These are phyloP conservation scores for Brotula barbata DNA, from an alignment of 2,797 vertebrate genomes.

Conservation along the genomic window DNA sequence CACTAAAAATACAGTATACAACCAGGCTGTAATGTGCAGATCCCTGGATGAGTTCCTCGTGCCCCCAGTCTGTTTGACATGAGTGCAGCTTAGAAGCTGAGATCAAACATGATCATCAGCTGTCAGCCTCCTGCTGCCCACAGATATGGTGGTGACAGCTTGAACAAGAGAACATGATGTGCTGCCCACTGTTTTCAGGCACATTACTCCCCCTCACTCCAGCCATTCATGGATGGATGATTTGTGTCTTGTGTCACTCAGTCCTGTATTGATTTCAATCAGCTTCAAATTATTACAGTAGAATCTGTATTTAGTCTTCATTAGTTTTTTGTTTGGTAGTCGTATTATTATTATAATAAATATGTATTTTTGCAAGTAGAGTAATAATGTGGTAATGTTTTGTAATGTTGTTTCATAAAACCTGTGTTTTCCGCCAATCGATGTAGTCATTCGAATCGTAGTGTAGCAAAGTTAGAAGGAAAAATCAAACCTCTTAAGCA, in stretches of 20 bases:
- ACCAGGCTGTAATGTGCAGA: background rate
- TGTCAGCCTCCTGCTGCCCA: conserved; percentile 36
- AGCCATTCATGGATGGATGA: conserved; percentile 5
- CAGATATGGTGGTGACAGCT: conserved; percentile 22
- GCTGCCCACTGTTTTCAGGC: conserved; percentile 16
- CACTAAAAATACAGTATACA: conserved; percentile 8
- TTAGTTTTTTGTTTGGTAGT: too few species aligned
- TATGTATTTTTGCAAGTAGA: too few species aligned
- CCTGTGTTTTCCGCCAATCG: too few species aligned
- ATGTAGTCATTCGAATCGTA: too few species aligned
- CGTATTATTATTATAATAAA: too few species aligned
- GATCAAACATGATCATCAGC: conserved; percentile 35
- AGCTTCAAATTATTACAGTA: background rate
- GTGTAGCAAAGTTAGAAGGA: too few species aligned
- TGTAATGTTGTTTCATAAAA: too few species aligned
- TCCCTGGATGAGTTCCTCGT: conserved; percentile 6
- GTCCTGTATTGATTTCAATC: background rate
- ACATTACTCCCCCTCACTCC: conserved; percentile 10
- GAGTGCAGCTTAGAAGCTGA: conserved; percentile 15
- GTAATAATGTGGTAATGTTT: too few species aligned
- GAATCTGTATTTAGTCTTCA: too few species aligned
- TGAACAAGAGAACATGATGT: conserved; percentile 40
- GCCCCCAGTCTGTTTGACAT: conserved; percentile 3
- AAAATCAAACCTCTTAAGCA: too few species aligned
- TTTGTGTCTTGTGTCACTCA: conserved; percentile 7